A percentile compares a stretch with the other conserved stretches of the same genome.
These are phyloP conservation scores for Caenorhabditis plicata DNA, from an alignment of 2,888 invertebrate species.

Conservation along the genomic window DNA sequence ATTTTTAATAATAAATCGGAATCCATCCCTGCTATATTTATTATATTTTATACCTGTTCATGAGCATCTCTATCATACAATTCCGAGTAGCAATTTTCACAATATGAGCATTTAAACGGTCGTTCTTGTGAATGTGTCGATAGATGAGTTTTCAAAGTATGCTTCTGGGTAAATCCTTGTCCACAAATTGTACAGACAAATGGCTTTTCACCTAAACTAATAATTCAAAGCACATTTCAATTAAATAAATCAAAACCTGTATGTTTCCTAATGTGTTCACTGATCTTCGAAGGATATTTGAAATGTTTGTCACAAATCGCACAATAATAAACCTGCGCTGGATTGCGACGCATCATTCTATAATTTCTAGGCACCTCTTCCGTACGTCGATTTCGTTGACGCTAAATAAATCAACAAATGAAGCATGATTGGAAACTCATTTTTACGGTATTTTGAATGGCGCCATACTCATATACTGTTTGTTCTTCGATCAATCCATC, in stretches of 20 bases:
- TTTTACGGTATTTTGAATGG: no score
- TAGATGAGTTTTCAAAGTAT: slow-evolving; percentile 46
- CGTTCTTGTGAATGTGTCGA: slow-evolving; percentile 32
- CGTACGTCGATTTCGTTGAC: background rate
- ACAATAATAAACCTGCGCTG: slow-evolving; percentile 37
- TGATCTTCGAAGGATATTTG: slow-evolving; percentile 48
- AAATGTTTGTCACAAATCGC: slow-evolving; percentile 42
- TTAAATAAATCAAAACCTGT: slow-evolving; percentile 14
- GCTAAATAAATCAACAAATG: no score
- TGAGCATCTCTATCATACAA: slow-evolving; percentile 18
- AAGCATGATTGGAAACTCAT: no score
- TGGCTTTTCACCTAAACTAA: slow-evolving; percentile 34
- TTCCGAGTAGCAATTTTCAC: slow-evolving; percentile 28
- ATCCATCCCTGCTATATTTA: no score
- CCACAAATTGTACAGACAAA: slow-evolving; percentile 32
- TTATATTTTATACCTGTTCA: no score
- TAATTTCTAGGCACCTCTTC: slow-evolving; percentile 9
- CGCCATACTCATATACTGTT: no score
- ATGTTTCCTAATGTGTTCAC: slow-evolving; percentile 47
- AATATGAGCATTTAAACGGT: slow-evolving; percentile 50
- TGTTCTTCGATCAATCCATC: no score
- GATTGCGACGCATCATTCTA: slow-evolving; percentile 29
- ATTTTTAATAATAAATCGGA: no score
- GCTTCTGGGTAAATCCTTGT: slow-evolving; percentile 43
- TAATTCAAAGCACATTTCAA: background rate